Evolutionary conservation across 2,113 vertebrate species (phyloP).

Genomic region (Pedionomus torquatus): DNA sequence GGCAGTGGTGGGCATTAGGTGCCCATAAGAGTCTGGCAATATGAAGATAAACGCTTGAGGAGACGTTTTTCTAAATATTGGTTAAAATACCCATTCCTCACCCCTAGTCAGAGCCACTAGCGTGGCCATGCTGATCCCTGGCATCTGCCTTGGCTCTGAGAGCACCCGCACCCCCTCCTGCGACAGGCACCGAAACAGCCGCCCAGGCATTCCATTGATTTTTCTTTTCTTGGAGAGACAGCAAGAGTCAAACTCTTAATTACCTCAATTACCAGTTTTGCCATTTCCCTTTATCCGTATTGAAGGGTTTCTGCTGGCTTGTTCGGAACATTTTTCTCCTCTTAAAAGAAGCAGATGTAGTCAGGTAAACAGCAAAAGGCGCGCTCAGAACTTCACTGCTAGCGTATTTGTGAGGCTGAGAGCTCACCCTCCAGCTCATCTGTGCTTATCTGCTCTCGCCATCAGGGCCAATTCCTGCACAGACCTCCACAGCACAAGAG

Average conservation of each 20-base stretch:
- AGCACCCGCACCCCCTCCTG: neutral
- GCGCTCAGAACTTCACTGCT: neutral
- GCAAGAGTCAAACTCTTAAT: neutral
- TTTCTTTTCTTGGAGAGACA: neutral
- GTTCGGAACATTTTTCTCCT: neutral
- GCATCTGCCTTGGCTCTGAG: neutral
- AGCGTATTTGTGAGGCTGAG: neutral
- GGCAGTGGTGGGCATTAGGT: neutral
- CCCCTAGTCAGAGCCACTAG: fast-evolving
- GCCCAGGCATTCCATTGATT: neutral
- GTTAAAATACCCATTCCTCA: neutral
- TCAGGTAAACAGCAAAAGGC: neutral
- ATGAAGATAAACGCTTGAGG: fast-evolving
- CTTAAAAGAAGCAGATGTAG: neutral
- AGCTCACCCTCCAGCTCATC: neutral
- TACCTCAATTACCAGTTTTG: neutral
- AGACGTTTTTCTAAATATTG: neutral
- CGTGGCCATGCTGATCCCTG: neutral
- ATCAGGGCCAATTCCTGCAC: neutral
- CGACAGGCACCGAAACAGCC: neutral
- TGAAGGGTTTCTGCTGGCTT: neutral
- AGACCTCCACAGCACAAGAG: neutral
- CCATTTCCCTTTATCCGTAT: neutral
- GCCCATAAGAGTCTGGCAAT: neutral
- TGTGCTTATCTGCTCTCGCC: fast-evolving